Conservation (phyloP, 2,113 vertebrate genomes). For the Sisor rabdophorus region DNA sequence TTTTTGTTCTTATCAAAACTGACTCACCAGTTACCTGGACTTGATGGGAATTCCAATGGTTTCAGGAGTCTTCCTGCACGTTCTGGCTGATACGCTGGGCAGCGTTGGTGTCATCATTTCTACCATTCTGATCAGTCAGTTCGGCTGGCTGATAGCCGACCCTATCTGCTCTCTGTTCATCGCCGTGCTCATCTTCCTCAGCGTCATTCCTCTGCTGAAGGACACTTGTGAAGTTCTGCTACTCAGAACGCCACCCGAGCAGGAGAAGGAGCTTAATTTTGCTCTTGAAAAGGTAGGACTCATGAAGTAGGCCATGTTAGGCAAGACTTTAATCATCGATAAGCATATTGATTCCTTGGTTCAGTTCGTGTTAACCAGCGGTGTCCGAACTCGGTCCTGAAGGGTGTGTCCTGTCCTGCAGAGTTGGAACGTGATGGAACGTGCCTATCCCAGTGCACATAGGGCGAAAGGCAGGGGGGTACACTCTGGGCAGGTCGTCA, state of each 20-base stretch:
- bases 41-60: neutral
- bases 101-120: constrained; percentile 96
- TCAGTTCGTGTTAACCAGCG: too few relatives aligned
- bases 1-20: neutral
- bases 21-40: neutral
- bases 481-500: too few relatives aligned
- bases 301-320: neutral
- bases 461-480: too few relatives aligned
- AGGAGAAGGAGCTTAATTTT: constrained; percentile 84
- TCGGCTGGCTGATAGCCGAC: constrained; percentile 96
- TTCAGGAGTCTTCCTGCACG: constrained; percentile 91
- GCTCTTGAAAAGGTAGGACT: constrained; percentile 87
- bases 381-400: too few relatives aligned
- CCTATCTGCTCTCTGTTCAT: constrained; percentile 98
- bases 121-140: constrained; percentile 93
- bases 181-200: constrained; percentile 90
- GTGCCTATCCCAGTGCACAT: too few relatives aligned
- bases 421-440: too few relatives aligned
- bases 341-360: too few relatives aligned
- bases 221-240: constrained; percentile 92
- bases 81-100: constrained; percentile 93
- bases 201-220: constrained; percentile 91
- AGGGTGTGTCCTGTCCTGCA: too few relatives aligned
- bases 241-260: constrained; percentile 80
- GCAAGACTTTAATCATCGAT: too few relatives aligned